Percentiles rank a stretch among this genome's conserved stretches.
These are phyloP conservation scores for Cherax quadricarinatus DNA, from an alignment of 1,140 invertebrate species.

Conservation along the genomic window DNA sequence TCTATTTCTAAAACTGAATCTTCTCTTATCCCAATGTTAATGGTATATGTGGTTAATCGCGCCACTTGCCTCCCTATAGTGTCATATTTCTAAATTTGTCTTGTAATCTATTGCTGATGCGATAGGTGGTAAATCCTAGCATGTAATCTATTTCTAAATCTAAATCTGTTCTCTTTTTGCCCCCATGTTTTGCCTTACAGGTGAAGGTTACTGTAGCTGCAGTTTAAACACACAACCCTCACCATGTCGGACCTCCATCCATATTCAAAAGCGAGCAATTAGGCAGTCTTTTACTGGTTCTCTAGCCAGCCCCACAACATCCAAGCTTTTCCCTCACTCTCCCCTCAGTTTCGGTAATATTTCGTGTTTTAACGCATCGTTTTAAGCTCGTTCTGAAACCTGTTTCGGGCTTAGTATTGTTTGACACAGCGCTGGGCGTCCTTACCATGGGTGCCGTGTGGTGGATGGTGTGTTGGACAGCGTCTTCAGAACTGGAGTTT, in stretches of 20 bases:
- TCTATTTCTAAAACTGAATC: too few relatives aligned
- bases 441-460: not conserved
- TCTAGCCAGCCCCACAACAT: not conserved
- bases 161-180: not conserved
- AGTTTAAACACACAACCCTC: conserved; percentile 30
- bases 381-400: not conserved
- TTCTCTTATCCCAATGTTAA: too few relatives aligned
- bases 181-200: not conserved
- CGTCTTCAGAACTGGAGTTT: not conserved
- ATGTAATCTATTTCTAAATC: not conserved
- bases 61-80: too few relatives aligned
- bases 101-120: too few relatives aligned
- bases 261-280: conserved; percentile 58
- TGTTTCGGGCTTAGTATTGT: not conserved
- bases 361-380: not conserved
- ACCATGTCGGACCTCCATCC: conserved; percentile 10
- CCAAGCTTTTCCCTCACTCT: conserved; percentile 11
- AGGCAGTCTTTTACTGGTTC: conserved; percentile 48
- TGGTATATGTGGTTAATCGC: too few relatives aligned
- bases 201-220: not conserved
- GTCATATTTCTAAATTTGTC: too few relatives aligned
- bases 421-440: not conserved
- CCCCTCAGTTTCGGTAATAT: conserved; percentile 20
- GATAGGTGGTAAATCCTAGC: too few relatives aligned
- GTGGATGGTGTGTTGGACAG: not conserved